Conservation (phyloP, 1,140 invertebrate genomes). For the Orussus abietinus region DNA sequence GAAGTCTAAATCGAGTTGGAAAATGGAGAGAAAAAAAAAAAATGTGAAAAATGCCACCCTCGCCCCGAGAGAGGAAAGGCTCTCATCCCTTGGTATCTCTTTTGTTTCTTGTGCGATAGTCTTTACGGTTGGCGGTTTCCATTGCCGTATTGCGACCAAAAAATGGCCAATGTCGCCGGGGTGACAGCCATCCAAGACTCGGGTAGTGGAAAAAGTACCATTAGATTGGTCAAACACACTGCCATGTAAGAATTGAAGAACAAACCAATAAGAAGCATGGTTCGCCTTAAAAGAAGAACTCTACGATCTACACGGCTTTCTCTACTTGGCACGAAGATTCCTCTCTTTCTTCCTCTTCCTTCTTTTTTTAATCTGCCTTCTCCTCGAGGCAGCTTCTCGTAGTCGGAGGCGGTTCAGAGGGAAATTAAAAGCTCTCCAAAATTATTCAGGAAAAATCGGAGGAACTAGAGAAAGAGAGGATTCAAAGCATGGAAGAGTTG, state of each 20-base stretch:
- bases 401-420: too few relatives aligned
- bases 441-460: slow-evolving; percentile 7
- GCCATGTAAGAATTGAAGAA: slow-evolving; percentile 52
- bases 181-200: slow-evolving; percentile 66
- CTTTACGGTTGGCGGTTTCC: slow-evolving; percentile 90
- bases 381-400: too few relatives aligned
- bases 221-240: slow-evolving; percentile 54
- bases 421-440: too few relatives aligned
- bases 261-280: slow-evolving; percentile 45
- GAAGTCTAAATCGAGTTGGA: too few relatives aligned
- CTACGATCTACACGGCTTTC: slow-evolving; percentile 46
- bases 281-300: slow-evolving; percentile 35
- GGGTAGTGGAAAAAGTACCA: slow-evolving; percentile 55
- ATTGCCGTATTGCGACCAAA: slow-evolving; percentile 83
- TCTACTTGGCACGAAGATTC: slow-evolving; percentile 41
- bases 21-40: too few relatives aligned
- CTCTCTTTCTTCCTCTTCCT: slow-evolving; percentile 22
- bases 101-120: slow-evolving; percentile 63
- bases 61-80: too few relatives aligned
- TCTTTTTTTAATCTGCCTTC: slow-evolving; percentile 11
- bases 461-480: slow-evolving; percentile 9
- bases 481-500: slow-evolving; percentile 13
- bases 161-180: slow-evolving; percentile 68
- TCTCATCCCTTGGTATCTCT: too few relatives aligned
- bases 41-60: too few relatives aligned